Base-by-base conservation (phyloP, 2,888 invertebrate genomes). In the Harpagoxenus sublaevis region DNA sequence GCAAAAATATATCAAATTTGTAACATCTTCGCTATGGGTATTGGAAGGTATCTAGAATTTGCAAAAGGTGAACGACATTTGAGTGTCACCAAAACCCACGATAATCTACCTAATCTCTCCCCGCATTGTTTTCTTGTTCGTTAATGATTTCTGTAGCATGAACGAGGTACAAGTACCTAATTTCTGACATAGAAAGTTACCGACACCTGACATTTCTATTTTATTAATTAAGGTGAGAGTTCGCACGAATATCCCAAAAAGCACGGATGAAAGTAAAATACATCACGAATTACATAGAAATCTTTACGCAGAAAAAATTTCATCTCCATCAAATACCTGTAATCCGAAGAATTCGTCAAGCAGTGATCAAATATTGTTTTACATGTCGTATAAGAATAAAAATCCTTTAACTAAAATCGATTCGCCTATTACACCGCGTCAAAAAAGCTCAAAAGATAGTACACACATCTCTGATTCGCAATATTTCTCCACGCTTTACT, bases 401-500 rank as follows among this genome's bases (percentile, higher is more conserved):
- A 48, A 15, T 48, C 1, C 15, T 48, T 48, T 48, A 42, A 42
- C 35, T 35, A 15, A 12, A 55, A 18, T 39, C 9, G 1, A 39
- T 45, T 4, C 3, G 9, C 6, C n/a, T 35, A 15, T 18, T 42
- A 31, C 55, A 23, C 6, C 1, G 15, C 39, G n/a, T n/a, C 15
- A 31, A 45, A 31, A 45, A 18, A 6, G 31, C 0, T n/a, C 35
- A 10, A 28, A 70, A 10, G 8, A 39, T 39, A 42, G 8, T 45
- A 23, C 42, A 60, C 39, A 23, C 42, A 60, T 70, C 77, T 65
- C 77, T 75, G 68, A 70, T 79, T 85, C 63, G 65, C 78, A 65
- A 62, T 35, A 63, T 85, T 85, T 84, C 53, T 78, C 18, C 82
- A 68, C 68, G 73, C 77, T 63, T 85, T 75, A 65, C 81, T 85